Evolutionary conservation across 2,113 vertebrate genomes (phyloP), one percentile per base, ranked within the genome.

Genomic region (Gasterosteus aculeatus): DNA sequence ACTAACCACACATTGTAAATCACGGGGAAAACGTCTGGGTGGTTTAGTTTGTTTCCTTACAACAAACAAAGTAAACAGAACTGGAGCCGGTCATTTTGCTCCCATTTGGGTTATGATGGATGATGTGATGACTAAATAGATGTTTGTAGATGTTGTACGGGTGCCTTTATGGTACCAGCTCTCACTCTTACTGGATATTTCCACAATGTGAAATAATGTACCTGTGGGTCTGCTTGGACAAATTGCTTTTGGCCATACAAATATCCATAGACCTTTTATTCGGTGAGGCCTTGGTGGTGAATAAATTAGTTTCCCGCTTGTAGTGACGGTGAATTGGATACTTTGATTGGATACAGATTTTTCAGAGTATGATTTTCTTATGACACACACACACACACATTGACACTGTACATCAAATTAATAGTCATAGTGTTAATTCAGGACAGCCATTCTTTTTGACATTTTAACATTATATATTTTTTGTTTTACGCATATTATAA

Each of bases 21-120:
- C 46, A 44, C 64, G 60, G 44, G 77, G 73, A 74, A 86, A 39
- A 81, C 51, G 42, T 83, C 60, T 67, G 54, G 15, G 44, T 80
- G n/a, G 72, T 42, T 74, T 76, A 68, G 80, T 87, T 63, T 56
- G 81, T 83, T 80, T 72, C 59, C 53, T 77, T 80, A 57, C 61
- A 46, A n/a, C 67, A 80, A 57, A 49, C 44, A 57, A 41, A 44
- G 66, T 67, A 72, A 39, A 10, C 73, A 82, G 64, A 38, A 51
- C 47, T 51, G 47, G 47, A 77, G 69, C 26, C 2, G 11, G 7
- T 59, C 2, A 3, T 14, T 35, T 12, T 29, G 39, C 68, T n/a
- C 68, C 8, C 3, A 4, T 33, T 22, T 59, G 3, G 0, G 16
- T 47, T 39, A 16, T 57, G 49, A 75, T 51, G 38, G 46, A 56